Conservation (phyloP, 1,140 invertebrate genomes). For the Vanessa atalanta region DNA sequence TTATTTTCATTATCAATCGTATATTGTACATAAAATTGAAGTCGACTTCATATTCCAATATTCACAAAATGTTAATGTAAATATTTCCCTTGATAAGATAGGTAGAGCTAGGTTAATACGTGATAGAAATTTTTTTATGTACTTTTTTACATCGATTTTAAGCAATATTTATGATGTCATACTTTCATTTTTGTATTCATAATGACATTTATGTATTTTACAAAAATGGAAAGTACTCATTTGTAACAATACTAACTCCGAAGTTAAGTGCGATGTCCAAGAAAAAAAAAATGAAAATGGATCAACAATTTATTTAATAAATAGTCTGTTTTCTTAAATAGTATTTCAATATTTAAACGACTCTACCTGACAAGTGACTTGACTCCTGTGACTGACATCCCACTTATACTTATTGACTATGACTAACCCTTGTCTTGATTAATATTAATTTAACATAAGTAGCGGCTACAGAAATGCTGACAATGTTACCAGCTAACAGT, state of each 20-base stretch:
- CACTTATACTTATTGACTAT: constrained; percentile 54
- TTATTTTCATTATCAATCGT: neutral
- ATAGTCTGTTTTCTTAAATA: constrained; percentile 59
- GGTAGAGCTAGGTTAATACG: constrained; percentile 35
- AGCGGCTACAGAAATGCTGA: neutral
- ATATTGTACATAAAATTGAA: too few species aligned
- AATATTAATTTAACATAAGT: constrained; percentile 3
- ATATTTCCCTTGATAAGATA: constrained; percentile 38
- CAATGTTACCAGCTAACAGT: neutral
- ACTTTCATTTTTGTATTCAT: constrained; percentile 57
- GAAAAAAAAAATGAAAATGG: constrained; percentile 47
- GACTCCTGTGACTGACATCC: constrained; percentile 66
- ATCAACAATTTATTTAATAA: constrained; percentile 58
- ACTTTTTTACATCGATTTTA: constrained; percentile 31
- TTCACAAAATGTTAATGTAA: constrained; percentile 40
- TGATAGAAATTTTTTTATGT: constrained; percentile 43
- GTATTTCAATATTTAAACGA: constrained; percentile 54
- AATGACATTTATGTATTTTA: constrained; percentile 46
- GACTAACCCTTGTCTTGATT: constrained; percentile 24
- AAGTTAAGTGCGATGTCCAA: constrained; percentile 75
- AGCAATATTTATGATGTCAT: constrained; percentile 50
- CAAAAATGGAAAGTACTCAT: constrained; percentile 45
- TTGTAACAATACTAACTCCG: constrained; percentile 54
- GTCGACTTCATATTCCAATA: constrained; percentile 35
- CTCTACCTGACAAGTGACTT: constrained; percentile 55